These are phyloP conservation scores for Pteropus rufus DNA, from an alignment of 2,797 vertebrate species.

Conservation along the genomic window DNA sequence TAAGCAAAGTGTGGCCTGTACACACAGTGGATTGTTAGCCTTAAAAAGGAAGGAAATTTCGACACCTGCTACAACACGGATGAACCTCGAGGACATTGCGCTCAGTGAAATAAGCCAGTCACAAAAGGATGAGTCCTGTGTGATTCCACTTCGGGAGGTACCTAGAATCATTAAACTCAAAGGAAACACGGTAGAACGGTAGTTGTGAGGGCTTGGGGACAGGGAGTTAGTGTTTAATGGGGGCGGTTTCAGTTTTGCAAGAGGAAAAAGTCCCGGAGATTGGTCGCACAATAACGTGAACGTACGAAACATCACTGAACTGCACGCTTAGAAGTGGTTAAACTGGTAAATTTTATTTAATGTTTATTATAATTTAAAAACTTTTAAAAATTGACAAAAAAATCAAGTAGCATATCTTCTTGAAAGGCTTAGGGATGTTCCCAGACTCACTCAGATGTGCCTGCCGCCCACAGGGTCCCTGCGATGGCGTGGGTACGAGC, in stretches of 20 bases:
- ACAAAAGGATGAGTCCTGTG: too few relatives aligned
- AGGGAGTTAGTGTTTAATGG: neutral
- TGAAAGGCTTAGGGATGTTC: neutral
- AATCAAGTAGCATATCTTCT: neutral
- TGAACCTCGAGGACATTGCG: neutral
- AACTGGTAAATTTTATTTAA: neutral
- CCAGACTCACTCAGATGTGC: neutral
- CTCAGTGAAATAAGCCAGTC: neutral
- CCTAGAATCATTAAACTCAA: too few relatives aligned
- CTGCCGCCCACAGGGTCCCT: neutral
- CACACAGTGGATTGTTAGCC: rapidly evolving
- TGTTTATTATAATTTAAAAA: neutral
- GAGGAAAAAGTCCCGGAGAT: neutral
- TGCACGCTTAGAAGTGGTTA: neutral
- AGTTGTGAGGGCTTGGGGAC: neutral
- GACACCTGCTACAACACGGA: rapidly evolving
- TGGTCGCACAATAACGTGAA: neutral
- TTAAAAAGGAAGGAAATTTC: neutral
- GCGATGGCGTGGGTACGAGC: rapidly evolving
- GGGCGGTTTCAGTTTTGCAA: neutral
- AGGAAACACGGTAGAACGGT: neutral
- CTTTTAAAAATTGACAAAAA: too few relatives aligned
- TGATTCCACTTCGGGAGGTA: neutral
- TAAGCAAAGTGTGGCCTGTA: neutral
- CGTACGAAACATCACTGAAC: too few relatives aligned